These are phyloP conservation scores for Amiota mariae DNA, from an alignment of 2,888 invertebrate genomes.

Conservation along the genomic window DNA sequence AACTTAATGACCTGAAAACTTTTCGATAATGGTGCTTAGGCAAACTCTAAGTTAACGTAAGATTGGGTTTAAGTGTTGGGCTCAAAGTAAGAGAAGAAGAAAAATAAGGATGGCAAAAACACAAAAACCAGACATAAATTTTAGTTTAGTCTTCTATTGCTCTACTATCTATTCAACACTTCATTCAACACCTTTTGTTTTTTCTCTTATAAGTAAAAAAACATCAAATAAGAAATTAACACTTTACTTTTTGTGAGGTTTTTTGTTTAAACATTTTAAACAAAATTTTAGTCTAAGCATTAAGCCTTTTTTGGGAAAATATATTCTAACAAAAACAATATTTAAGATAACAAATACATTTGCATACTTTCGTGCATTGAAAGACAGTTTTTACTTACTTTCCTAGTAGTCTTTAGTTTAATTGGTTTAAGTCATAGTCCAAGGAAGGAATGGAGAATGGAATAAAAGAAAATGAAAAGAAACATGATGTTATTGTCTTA, in stretches of 20 bases:
- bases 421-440: background rate
- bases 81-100: too few species aligned
- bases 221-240: conserved; percentile 8
- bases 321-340: background rate
- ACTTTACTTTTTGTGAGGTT: background rate
- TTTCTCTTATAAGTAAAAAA: background rate
- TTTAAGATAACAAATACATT: background rate
- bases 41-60: background rate
- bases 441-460: background rate
- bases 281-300: background rate
- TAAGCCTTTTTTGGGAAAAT: conserved; percentile 7
- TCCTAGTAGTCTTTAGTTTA: background rate
- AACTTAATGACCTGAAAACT: conserved; percentile 74
- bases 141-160: background rate
- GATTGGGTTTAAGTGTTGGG: background rate
- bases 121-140: conserved; percentile 46
- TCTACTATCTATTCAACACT: conserved; percentile 7
- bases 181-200: conserved; percentile 17
- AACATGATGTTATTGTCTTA: background rate
- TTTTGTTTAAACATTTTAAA: background rate
- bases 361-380: conserved; percentile 10
- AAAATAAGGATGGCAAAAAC: conserved; percentile 12
- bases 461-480: too few species aligned
- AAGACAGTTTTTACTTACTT: background rate
- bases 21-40: conserved; percentile 68